Percentiles rank a stretch among this genome's conserved stretches.
Evolutionary conservation across 2,797 vertebrate genomes (phyloP).

Genomic region (Sebastes vulpes): DNA sequence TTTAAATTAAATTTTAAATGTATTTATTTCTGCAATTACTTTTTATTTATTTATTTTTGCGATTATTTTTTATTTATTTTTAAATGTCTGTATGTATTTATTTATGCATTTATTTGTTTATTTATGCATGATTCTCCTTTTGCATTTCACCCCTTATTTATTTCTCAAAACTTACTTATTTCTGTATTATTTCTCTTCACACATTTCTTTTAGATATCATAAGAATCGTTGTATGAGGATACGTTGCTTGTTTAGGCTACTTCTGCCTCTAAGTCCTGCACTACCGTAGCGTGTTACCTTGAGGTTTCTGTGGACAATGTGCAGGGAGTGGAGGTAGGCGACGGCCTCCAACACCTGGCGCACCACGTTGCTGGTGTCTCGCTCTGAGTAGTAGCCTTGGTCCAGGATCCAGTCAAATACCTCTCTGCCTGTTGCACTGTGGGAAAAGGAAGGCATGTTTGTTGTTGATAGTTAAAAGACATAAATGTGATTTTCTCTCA

Average conservation of each 20-base stretch:
- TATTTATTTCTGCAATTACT: background rate
- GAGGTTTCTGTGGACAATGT: constrained; percentile 97
- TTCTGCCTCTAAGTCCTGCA: background rate
- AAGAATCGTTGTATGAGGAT: background rate
- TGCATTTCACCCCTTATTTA: background rate
- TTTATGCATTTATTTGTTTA: background rate
- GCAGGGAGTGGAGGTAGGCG: constrained; percentile 96
- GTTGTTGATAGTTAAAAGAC: background rate
- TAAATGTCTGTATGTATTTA: background rate
- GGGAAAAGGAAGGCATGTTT: background rate
- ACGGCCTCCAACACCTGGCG: constrained; percentile 97
- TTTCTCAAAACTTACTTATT: background rate
- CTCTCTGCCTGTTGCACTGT: constrained; percentile 95
- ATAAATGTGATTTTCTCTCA: background rate
- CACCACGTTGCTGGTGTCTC: constrained; percentile 97
- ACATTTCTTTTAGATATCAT: background rate
- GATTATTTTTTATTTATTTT: background rate
- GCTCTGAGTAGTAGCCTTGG: constrained; percentile 98
- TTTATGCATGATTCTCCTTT: background rate
- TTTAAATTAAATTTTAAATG: background rate
- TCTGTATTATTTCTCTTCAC: too few relatives aligned
- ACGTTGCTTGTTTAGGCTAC: background rate
- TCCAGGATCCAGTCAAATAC: constrained; percentile 99
- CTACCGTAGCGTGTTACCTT: constrained; percentile 85
- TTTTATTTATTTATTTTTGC: background rate